Percentiles rank a stretch among this genome's conserved stretches.
Conservation (phyloP, 2,113 vertebrate species). For the Cyphomyrus discorhynchus region DNA sequence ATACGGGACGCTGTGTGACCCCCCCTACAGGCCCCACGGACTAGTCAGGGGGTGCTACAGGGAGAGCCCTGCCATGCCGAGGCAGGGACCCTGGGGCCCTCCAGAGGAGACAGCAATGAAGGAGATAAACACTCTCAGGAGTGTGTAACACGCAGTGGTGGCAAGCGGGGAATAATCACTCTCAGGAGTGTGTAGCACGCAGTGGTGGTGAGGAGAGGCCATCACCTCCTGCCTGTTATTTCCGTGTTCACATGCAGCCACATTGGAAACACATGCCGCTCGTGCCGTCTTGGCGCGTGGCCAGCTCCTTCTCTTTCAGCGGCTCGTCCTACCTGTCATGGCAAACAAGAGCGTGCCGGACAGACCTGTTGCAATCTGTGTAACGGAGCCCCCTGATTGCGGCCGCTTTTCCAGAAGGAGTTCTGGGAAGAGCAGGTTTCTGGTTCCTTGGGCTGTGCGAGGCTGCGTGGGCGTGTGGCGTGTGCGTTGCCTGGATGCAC, state of each 20-base stretch:
- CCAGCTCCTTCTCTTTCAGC: constrained; percentile 23
- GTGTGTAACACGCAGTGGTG: too few relatives aligned
- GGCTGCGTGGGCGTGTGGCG: neutral
- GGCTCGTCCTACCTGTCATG: constrained; percentile 20
- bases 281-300: neutral
- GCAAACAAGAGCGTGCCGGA: constrained; percentile 18
- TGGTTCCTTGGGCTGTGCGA: neutral
- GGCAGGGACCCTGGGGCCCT: neutral
- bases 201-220: too few relatives aligned
- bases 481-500: neutral
- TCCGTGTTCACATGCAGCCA: neutral
- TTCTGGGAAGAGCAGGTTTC: neutral
- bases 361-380: constrained; percentile 9
- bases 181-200: too few relatives aligned
- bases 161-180: too few relatives aligned
- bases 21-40: neutral
- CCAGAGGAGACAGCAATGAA: neutral
- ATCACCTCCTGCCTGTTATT: neutral
- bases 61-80: neutral
- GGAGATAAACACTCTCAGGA: neutral
- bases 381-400: neutral
- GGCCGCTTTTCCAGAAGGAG: neutral
- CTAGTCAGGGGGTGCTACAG: too few relatives aligned
- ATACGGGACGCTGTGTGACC: neutral
- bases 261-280: constrained; percentile 20